phyloP scores from a whole-genome alignment of 2,888 invertebrate genomes.

The Acanthococcus lagerstroemiae region DNA sequence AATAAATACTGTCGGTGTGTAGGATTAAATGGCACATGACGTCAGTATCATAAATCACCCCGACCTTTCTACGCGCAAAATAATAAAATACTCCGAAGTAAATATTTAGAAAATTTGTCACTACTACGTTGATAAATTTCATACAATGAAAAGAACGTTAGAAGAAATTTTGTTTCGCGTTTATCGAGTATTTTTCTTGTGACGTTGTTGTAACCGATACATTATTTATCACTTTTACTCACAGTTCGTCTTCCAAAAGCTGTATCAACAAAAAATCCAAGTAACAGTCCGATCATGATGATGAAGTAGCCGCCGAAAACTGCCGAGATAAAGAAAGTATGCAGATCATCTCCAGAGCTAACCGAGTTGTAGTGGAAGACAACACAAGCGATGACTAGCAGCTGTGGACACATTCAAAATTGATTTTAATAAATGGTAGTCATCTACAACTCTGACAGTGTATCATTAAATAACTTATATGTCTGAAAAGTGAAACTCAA shows the following conservation, averaged over 20 bases:
- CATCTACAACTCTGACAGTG: not conserved
- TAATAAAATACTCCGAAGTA: too few species aligned
- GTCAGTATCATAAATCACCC: too few species aligned
- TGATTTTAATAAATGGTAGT: not conserved
- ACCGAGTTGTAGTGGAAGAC: slow-evolving; percentile 38
- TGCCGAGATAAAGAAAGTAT: slow-evolving; percentile 36
- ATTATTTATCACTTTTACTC: slow-evolving; percentile 28
- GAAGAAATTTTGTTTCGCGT: too few species aligned
- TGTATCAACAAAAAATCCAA: slow-evolving; percentile 38
- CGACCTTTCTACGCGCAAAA: too few species aligned
- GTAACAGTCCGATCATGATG: slow-evolving; percentile 37
- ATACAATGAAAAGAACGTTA: too few species aligned
- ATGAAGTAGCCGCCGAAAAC: slow-evolving; percentile 38
- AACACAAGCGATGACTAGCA: slow-evolving; percentile 36
- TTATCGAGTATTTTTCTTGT: too few species aligned
- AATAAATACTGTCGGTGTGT: too few species aligned
- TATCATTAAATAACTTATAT: not conserved
- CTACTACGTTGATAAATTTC: too few species aligned
- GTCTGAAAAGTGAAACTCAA: too few species aligned
- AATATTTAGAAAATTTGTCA: too few species aligned
- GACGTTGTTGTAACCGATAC: too few species aligned
- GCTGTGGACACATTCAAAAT: slow-evolving; percentile 30
- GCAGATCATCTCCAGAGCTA: slow-evolving; percentile 30
- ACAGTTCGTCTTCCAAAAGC: slow-evolving; percentile 38
- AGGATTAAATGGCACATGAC: too few species aligned